These are phyloP conservation scores for Potorous gilbertii DNA, from an alignment of 2,797 vertebrate species.

Conservation along the genomic window DNA sequence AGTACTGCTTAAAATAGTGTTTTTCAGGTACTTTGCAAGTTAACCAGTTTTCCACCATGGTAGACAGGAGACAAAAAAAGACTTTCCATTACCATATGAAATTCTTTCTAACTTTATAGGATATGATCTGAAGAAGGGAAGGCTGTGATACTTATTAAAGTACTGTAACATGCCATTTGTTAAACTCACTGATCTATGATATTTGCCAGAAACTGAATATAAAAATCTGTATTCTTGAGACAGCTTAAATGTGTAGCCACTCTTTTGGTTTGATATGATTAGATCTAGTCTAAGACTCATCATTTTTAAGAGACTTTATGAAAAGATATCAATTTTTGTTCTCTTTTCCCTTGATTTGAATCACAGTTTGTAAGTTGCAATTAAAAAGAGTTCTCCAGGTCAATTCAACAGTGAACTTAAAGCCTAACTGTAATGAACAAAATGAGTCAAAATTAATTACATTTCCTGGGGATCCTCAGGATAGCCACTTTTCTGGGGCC, in stretches of 20 bases:
- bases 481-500: not conserved
- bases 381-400: not conserved
- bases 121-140: not conserved
- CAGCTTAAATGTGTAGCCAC: not conserved
- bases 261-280: not conserved
- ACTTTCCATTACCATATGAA: not conserved
- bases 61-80: not conserved
- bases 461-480: not conserved
- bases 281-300: not conserved
- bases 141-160: not conserved
- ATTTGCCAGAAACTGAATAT: not conserved
- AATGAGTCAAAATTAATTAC: not conserved
- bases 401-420: not conserved
- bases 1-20: not conserved
- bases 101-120: not conserved
- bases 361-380: not conserved
- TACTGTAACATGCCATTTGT: not conserved
- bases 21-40: constrained; percentile 1
- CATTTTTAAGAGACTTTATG: not conserved
- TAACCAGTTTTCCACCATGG: not conserved
- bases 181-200: not conserved
- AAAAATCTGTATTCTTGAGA: not conserved
- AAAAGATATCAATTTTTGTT: not conserved
- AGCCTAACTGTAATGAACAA: not conserved
- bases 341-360: not conserved